phyloP scores from a whole-genome alignment of 1,140 invertebrate genomes.

The Papilio glaucus region DNA sequence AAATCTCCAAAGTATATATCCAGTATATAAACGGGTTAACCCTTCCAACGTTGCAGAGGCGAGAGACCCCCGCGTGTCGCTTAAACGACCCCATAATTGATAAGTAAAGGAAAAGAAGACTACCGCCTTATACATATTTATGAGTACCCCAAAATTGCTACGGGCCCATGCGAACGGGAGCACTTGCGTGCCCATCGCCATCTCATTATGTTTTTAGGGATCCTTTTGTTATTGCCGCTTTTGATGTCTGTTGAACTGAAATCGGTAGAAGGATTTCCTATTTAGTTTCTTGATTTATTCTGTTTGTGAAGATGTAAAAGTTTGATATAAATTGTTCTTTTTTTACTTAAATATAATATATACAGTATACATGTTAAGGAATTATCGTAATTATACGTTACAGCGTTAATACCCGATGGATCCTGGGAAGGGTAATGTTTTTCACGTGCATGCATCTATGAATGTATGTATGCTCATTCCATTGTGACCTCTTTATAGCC shows the following conservation, averaged over 20 bases:
- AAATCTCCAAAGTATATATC: slow-evolving; percentile 45
- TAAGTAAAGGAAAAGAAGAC: slow-evolving; percentile 81
- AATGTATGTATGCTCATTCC: too few species aligned
- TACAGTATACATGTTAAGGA: too few species aligned
- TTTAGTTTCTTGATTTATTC: slow-evolving; percentile 48
- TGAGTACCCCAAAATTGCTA: slow-evolving; percentile 75
- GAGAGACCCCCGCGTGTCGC: slow-evolving; percentile 59
- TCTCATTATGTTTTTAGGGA: slow-evolving; percentile 80
- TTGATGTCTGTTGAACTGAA: slow-evolving; percentile 69
- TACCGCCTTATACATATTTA: slow-evolving; percentile 79
- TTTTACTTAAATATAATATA: too few species aligned
- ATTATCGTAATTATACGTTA: too few species aligned
- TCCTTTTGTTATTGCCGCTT: slow-evolving; percentile 73
- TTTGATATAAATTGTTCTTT: not conserved
- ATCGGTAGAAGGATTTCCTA: slow-evolving; percentile 65
- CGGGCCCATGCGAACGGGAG: slow-evolving; percentile 73
- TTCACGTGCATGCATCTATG: too few species aligned
- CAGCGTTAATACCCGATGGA: too few species aligned
- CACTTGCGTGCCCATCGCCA: slow-evolving; percentile 68
- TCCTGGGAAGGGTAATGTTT: too few species aligned
- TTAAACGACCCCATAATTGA: slow-evolving; percentile 79
- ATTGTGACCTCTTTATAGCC: too few species aligned
- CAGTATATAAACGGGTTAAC: slow-evolving; percentile 57
- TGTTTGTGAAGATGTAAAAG: slow-evolving; percentile 33
- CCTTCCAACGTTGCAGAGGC: slow-evolving; percentile 62